phyloP scores from a whole-genome alignment of 2,113 vertebrate genomes.

The Gopherus flavomarginatus region DNA sequence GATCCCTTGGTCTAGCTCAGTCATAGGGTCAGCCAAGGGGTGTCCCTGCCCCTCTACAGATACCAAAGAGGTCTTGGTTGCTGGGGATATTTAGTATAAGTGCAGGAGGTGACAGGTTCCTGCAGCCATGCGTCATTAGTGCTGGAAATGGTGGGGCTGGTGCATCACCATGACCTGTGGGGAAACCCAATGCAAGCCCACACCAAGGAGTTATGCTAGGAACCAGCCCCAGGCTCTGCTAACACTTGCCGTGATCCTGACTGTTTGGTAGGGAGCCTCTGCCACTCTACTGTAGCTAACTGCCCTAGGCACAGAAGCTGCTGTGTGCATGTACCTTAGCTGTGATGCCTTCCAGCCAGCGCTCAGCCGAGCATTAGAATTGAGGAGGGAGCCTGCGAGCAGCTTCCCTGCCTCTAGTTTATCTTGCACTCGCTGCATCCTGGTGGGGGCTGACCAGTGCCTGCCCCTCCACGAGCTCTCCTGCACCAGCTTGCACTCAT shows the following conservation, averaged over 20 bases:
- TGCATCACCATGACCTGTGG: neutral
- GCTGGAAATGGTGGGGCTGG: neutral
- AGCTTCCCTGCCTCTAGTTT: neutral
- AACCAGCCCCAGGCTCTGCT: neutral
- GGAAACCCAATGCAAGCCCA: neutral
- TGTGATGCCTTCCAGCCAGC: neutral
- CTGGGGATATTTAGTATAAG: neutral
- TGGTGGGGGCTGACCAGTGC: neutral
- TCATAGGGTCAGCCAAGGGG: neutral
- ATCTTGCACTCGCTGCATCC: neutral
- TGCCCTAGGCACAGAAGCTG: neutral
- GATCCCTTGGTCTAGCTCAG: neutral
- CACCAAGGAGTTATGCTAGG: neutral
- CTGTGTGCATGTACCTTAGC: neutral
- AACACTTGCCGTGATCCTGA: neutral
- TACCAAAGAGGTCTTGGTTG: neutral
- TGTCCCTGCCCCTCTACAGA: neutral
- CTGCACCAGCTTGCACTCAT: neutral
- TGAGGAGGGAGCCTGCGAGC: neutral
- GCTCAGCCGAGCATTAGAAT: neutral
- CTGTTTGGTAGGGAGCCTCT: neutral
- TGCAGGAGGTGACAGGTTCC: neutral
- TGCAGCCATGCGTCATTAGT: neutral
- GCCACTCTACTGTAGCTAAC: neutral
- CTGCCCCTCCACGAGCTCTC: neutral